These are phyloP conservation scores for Himalopsyche japonica DNA, from an alignment of 2,888 invertebrate genomes.

Conservation along the genomic window DNA sequence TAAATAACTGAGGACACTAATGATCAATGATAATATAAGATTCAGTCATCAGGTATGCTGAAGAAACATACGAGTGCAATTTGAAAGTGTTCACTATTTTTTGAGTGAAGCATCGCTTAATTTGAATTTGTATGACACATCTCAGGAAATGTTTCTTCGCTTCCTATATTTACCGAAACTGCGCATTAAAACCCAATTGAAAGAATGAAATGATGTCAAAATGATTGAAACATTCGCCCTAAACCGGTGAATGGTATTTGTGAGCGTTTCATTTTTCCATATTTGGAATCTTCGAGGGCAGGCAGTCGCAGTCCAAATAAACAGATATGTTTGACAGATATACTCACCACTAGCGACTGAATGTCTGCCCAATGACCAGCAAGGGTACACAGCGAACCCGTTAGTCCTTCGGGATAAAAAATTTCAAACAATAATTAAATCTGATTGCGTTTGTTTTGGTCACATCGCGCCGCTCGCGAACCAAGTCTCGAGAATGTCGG, in stretches of 20 bases:
- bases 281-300: constrained; percentile 31
- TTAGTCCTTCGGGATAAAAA: not conserved
- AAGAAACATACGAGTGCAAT: too few relatives aligned
- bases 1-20: too few relatives aligned
- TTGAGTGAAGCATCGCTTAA: not conserved
- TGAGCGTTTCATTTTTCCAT: constrained; percentile 18
- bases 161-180: constrained; percentile 18
- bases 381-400: not conserved
- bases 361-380: constrained; percentile 7
- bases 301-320: not conserved
- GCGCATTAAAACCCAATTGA: constrained; percentile 14
- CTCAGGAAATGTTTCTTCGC: constrained; percentile 7
- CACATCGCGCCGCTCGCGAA: constrained; percentile 23
- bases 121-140: constrained; percentile 20
- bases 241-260: constrained; percentile 5
- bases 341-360: constrained; percentile 20
- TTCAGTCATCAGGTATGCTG: too few relatives aligned
- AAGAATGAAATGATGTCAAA: not conserved
- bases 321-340: constrained; percentile 20
- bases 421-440: constrained; percentile 5
- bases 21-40: too few relatives aligned
- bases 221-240: constrained; percentile 9
- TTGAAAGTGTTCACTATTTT: not conserved
- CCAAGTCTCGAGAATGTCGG: constrained; percentile 22
- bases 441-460: constrained; percentile 5